Percentiles rank a stretch among this genome's conserved stretches.
Evolutionary conservation across 2,888 invertebrate species (phyloP).

Genomic region (Philonicus albiceps): DNA sequence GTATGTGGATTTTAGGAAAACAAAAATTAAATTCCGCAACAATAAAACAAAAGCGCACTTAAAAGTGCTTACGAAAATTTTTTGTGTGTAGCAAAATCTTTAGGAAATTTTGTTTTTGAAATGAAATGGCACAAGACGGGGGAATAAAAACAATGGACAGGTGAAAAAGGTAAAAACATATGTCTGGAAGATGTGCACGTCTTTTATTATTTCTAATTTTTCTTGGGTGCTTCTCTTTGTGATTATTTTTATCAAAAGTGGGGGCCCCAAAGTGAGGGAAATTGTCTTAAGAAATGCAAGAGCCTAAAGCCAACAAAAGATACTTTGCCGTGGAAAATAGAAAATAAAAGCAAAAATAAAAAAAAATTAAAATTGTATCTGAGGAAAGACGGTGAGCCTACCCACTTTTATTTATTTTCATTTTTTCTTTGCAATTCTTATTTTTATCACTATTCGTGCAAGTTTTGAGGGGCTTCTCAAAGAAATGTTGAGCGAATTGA

Average conservation of each 20-base stretch:
- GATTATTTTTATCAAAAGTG: no score
- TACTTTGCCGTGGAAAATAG: not conserved
- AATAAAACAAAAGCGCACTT: constrained; percentile 31
- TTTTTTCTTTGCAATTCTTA: not conserved
- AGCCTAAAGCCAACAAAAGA: not conserved
- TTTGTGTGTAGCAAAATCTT: not conserved
- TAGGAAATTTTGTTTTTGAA: not conserved
- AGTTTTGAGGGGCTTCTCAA: constrained; percentile 26
- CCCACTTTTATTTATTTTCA: not conserved
- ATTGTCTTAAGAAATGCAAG: not conserved
- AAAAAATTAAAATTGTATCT: no score
- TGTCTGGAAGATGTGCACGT: not conserved
- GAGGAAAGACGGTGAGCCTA: not conserved
- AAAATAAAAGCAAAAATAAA: no score
- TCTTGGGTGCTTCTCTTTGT: not conserved
- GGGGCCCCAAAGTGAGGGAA: not conserved
- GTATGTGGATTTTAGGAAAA: not conserved
- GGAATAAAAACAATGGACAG: not conserved
- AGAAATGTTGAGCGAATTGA: not conserved
- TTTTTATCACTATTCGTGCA: not conserved
- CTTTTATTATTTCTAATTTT: not conserved
- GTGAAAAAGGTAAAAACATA: not conserved
- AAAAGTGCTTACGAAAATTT: constrained; percentile 20
- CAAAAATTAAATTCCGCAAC: constrained; percentile 13
- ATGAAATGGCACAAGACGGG: no score